Conservation (phyloP, 2,797 vertebrate genomes). For the Danio tinwini region DNA sequence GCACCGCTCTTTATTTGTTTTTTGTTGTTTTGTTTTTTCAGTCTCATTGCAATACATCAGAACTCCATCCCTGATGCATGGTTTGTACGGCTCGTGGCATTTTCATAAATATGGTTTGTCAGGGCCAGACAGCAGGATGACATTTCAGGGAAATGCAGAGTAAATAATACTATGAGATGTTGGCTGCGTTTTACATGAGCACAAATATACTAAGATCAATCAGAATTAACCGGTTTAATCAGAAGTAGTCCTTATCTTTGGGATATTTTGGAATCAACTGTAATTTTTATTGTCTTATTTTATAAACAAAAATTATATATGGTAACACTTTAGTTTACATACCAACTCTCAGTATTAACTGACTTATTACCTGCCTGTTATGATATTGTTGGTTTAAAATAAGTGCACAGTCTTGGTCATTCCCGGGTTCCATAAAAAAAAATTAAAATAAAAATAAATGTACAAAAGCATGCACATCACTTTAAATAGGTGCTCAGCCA, state of each 20-base stretch:
- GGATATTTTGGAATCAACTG: neutral
- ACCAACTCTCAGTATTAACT: too few relatives aligned
- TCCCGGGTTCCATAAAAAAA: too few relatives aligned
- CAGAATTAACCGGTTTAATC: neutral
- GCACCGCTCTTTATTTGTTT: slow-evolving; percentile 57
- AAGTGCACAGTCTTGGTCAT: too few relatives aligned
- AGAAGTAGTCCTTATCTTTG: neutral
- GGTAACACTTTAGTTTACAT: too few relatives aligned
- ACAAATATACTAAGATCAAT: neutral
- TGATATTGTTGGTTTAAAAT: too few relatives aligned
- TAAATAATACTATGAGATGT: slow-evolving; percentile 8
- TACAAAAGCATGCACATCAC: too few relatives aligned
- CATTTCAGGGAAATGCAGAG: slow-evolving; percentile 13
- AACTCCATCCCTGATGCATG: slow-evolving; percentile 18
- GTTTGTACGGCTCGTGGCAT: slow-evolving; percentile 4
- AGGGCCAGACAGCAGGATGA: neutral
- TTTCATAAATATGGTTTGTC: slow-evolving; percentile 6
- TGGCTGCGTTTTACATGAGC: neutral
- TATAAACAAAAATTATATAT: too few relatives aligned
- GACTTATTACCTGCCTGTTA: too few relatives aligned
- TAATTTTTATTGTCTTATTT: too few relatives aligned
- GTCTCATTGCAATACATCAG: slow-evolving; percentile 21
- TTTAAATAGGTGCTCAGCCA: too few relatives aligned
- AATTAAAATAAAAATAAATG: too few relatives aligned
- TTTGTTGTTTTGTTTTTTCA: slow-evolving; percentile 15